Percentiles rank a stretch among this genome's conserved stretches.
Evolutionary conservation across 1,140 invertebrate species (phyloP).

Genomic region (Hetaerina americana): DNA sequence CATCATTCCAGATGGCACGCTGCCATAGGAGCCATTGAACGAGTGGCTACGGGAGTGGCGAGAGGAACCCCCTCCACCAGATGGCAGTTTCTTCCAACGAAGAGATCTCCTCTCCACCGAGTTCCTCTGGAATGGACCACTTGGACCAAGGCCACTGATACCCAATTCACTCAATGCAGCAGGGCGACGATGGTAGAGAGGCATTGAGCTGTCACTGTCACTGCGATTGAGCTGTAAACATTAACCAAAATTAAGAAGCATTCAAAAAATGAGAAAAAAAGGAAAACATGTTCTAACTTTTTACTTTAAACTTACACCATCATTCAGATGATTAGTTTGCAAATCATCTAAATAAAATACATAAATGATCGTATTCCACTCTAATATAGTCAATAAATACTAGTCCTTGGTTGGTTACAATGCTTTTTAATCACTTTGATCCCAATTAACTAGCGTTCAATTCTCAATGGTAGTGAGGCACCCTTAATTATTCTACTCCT

Average conservation of each 20-base stretch:
- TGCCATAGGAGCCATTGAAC: slow-evolving; percentile 11
- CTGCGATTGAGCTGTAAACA: slow-evolving; percentile 78
- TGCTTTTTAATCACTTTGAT: too few species aligned
- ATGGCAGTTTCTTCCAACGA: slow-evolving; percentile 43
- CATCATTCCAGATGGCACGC: slow-evolving; percentile 4
- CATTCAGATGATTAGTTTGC: not conserved
- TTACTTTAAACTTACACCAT: not conserved
- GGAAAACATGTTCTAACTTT: not conserved
- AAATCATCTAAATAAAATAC: slow-evolving; percentile 6
- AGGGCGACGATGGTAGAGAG: slow-evolving; percentile 60
- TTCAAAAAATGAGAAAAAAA: slow-evolving; percentile 12
- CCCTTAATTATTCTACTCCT: too few species aligned
- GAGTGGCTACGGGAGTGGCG: slow-evolving; percentile 7
- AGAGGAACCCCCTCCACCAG: slow-evolving; percentile 6
- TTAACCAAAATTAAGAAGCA: slow-evolving; percentile 17
- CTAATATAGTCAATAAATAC: too few species aligned
- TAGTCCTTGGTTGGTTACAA: too few species aligned
- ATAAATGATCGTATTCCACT: too few species aligned
- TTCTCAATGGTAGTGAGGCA: too few species aligned
- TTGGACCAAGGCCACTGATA: not conserved
- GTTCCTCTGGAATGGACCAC: slow-evolving; percentile 71
- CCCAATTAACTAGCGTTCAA: too few species aligned
- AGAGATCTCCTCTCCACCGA: slow-evolving; percentile 77
- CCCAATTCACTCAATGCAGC: slow-evolving; percentile 8
- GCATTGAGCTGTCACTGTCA: slow-evolving; percentile 94